phyloP scores from a whole-genome alignment of 1,140 invertebrate species.

The Psilanteris sp. region DNA sequence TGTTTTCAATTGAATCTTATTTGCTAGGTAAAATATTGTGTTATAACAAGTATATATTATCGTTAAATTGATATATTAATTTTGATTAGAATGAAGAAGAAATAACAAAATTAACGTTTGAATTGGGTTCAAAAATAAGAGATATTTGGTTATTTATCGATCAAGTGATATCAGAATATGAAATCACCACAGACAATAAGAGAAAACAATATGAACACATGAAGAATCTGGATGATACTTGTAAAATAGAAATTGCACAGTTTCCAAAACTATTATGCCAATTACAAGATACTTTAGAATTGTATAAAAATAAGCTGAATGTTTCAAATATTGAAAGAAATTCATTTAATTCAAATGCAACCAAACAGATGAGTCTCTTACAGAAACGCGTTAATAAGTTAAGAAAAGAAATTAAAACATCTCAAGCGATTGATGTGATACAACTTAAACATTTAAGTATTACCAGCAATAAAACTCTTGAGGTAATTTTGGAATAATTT shows the following conservation, averaged over 20 bases:
- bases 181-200: conserved; percentile 67
- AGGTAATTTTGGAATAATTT: conserved; percentile 13
- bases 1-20: too few relatives aligned
- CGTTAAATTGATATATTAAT: too few relatives aligned
- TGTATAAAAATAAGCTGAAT: conserved; percentile 63
- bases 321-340: conserved; percentile 62
- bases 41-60: too few relatives aligned
- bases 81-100: conserved; percentile 68
- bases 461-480: conserved; percentile 66
- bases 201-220: conserved; percentile 76
- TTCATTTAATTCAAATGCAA: conserved; percentile 64
- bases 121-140: conserved; percentile 63
- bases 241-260: conserved; percentile 50
- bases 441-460: conserved; percentile 72
- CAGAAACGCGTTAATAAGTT: conserved; percentile 61
- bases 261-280: conserved; percentile 68
- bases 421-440: conserved; percentile 62
- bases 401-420: conserved; percentile 64
- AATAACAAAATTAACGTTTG: conserved; percentile 50
- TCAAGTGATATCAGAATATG: conserved; percentile 68
- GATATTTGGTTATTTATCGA: conserved; percentile 66
- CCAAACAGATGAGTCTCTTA: conserved; percentile 54
- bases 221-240: conserved; percentile 70
- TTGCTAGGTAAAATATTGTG: too few relatives aligned
- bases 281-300: conserved; percentile 65